Percentiles rank a stretch among this genome's conserved stretches.
phyloP scores from a whole-genome alignment of 2,113 vertebrate genomes.

The Podilymbus podiceps region DNA sequence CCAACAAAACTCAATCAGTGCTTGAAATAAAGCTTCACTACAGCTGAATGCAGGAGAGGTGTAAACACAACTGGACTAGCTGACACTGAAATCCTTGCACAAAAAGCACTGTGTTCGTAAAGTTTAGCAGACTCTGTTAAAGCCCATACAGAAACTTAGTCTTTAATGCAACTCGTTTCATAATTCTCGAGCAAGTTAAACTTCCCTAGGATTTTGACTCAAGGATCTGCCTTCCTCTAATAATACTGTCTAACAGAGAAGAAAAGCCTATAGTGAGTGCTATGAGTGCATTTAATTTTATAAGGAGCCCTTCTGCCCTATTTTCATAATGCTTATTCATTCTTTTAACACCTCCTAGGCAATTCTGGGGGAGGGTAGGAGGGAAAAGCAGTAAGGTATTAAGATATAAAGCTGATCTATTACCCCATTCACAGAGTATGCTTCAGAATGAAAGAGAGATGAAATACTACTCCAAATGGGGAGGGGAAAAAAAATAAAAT shows the following conservation, averaged over 20 bases:
- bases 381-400: neutral
- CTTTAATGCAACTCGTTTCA: neutral
- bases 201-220: neutral
- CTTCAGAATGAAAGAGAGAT: neutral
- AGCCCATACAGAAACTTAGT: neutral
- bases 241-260: neutral
- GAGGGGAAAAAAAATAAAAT: neutral
- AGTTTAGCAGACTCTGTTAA: neutral
- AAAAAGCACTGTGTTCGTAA: neutral
- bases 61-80: neutral
- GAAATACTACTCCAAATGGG: neutral
- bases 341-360: neutral
- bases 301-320: neutral
- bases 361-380: neutral
- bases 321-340: conserved; percentile 10
- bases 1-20: neutral
- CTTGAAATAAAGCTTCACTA: neutral
- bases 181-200: neutral
- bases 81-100: neutral
- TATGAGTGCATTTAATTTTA: neutral
- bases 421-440: neutral
- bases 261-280: neutral
- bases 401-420: neutral
- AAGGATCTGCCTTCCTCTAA: neutral
- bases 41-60: neutral